Conservation (phyloP, 92 coral and sea anemone genomes). For the Palythoa heliodiscus region DNA sequence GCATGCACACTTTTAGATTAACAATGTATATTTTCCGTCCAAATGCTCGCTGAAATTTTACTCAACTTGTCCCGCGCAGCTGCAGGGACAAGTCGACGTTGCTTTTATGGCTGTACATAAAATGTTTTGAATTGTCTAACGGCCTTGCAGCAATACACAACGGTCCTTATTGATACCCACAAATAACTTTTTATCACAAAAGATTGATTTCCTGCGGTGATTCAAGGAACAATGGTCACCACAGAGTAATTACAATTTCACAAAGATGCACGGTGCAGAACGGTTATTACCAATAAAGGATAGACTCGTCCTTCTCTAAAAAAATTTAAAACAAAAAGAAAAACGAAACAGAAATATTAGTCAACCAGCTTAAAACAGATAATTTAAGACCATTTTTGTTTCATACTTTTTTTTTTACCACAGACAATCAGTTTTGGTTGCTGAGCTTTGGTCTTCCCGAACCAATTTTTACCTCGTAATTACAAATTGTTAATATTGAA, state of each 20-base stretch:
- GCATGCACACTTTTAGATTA: too few species aligned
- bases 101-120: not conserved
- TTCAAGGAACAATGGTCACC: not conserved
- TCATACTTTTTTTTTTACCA: not conserved
- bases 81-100: not conserved
- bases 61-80: not conserved
- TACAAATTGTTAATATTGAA: conserved; percentile 18
- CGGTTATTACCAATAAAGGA: not conserved
- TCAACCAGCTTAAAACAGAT: too few species aligned
- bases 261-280: not conserved
- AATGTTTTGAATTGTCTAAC: not conserved
- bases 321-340: not conserved
- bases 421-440: not conserved
- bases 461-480: conserved; percentile 14
- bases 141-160: conserved; percentile 3
- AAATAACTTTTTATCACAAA: not conserved
- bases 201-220: conserved; percentile 24
- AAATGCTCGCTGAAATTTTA: not conserved
- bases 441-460: not conserved
- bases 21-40: too few species aligned
- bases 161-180: not conserved
- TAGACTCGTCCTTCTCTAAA: not conserved
- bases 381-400: not conserved
- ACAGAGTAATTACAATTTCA: conserved; percentile 11
- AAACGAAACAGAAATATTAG: not conserved